Base-by-base conservation (phyloP, 2,113 vertebrate species). In the Lepus americanus region DNA sequence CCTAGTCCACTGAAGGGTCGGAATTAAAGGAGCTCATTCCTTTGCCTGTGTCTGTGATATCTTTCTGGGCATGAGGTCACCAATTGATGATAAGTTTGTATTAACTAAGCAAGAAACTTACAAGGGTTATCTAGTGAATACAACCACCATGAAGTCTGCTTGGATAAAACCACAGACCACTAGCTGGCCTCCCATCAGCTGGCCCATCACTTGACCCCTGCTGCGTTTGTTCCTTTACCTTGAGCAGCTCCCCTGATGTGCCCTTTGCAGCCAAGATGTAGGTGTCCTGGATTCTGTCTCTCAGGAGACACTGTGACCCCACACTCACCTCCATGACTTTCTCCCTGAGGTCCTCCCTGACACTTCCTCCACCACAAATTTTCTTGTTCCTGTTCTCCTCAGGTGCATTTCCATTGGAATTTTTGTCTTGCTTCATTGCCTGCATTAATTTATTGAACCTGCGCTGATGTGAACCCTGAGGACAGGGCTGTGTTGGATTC, bases 31-130 rank as follows among this genome's bases (percentile, higher is more conserved):
- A 87, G 13, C 3, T 6, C 31, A 9, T 11, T 11, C 14, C 17
- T 64, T 61, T 63, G 31, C 22, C 72, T 67, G 1, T 7, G 25
- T 63, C 72, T 78, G 4, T 23, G 49, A 81, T 69, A 27, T 27
- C 16, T 84, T 74, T 89, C 84, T 70, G 55, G 67, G 36, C 14
- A 23, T 31, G 9, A 22, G 0, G 6, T 12, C 55, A 44, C 23
- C 27, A 25, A 77, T 79, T 76, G 29, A 63, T 19, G 53, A 80
- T 6, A 36, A 33, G n/a, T 10, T 20, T 39, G 33, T 33, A 14
- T 13, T 36, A 66, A 76, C 53, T 55, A 66, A 95, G 64, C 72
- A 83, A 84, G 55, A 31, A 84, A 67, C 72, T 92, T 72, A n/a
- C 3, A 85, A 59, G 80, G 74, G n/a, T 5, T 36, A 39, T 17